phyloP scores from a whole-genome alignment of 2,797 vertebrate genomes.

The Silurus aristotelis region DNA sequence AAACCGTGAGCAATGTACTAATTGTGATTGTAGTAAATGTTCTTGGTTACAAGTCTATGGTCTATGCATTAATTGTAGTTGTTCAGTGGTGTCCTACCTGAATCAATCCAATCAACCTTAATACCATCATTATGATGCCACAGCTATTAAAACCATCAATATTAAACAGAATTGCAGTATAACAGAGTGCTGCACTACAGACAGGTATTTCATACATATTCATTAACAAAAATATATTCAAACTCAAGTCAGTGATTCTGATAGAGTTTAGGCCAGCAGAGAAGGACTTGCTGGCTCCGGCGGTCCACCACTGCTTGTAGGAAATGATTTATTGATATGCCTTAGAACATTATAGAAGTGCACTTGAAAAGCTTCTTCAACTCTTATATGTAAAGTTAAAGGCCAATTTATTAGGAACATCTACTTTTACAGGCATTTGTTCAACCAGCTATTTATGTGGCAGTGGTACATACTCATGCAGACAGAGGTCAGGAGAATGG shows the following conservation, averaged over 20 bases:
- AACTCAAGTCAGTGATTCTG: too few species aligned
- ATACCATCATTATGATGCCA: too few species aligned
- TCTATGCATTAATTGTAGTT: too few species aligned
- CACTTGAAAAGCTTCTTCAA: not conserved
- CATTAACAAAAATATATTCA: too few species aligned
- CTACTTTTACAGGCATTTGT: not conserved
- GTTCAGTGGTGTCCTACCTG: too few species aligned
- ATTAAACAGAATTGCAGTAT: too few species aligned
- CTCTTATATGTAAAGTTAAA: not conserved
- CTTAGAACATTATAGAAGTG: not conserved
- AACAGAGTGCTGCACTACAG: too few species aligned
- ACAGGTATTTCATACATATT: too few species aligned
- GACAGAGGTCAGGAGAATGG: not conserved
- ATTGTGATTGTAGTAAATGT: not conserved
- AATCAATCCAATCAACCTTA: too few species aligned
- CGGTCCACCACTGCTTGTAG: not conserved
- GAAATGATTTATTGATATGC: not conserved
- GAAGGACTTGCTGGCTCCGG: too few species aligned
- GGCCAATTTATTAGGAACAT: not conserved
- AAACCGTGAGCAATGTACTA: not conserved
- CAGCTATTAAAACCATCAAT: too few species aligned
- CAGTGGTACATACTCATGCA: not conserved
- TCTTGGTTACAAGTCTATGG: not conserved
- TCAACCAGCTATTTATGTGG: not conserved
- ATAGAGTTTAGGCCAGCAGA: too few species aligned